These are phyloP conservation scores for Nibea albiflora DNA, from an alignment of 2,113 vertebrate species.

Conservation along the genomic window DNA sequence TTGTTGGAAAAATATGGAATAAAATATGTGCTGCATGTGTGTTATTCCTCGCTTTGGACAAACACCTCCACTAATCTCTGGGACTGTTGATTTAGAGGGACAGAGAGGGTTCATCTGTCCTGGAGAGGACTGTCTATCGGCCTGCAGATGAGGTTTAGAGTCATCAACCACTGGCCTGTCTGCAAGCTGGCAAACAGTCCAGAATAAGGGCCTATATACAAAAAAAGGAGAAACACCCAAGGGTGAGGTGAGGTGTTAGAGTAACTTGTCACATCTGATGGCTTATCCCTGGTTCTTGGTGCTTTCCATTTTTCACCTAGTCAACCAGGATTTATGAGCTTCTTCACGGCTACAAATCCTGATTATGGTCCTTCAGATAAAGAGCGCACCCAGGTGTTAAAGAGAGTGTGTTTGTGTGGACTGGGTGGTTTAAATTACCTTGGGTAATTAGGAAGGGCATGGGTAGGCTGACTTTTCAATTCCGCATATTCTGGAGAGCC, in stretches of 20 bases:
- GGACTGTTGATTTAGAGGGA: conserved; percentile 49
- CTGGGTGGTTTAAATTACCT: conserved; percentile 9
- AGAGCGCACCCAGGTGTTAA: conserved; percentile 40
- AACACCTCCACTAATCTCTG: conserved; percentile 30
- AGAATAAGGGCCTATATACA: conserved; percentile 2
- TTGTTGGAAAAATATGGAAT: conserved; percentile 18
- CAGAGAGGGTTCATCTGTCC: conserved; percentile 42
- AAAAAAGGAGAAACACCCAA: conserved; percentile 22
- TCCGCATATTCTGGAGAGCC: background rate
- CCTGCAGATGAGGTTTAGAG: conserved; percentile 19
- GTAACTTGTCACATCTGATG: conserved; percentile 70
- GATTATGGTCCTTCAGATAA: conserved; percentile 58
- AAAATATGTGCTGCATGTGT: conserved; percentile 36
- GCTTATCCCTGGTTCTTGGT: conserved; percentile 50
- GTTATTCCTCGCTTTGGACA: conserved; percentile 1
- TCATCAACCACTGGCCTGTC: conserved; percentile 19
- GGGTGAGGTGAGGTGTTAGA: conserved; percentile 48
- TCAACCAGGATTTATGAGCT: conserved; percentile 65
- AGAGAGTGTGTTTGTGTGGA: conserved; percentile 32
- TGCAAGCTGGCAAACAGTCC: conserved; percentile 13
- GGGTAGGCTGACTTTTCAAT: background rate
- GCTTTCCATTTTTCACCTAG: conserved; percentile 65
- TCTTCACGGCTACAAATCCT: conserved; percentile 64
- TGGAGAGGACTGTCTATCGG: conserved; percentile 20
- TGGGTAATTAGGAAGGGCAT: background rate